phyloP scores from a whole-genome alignment of 2,888 invertebrate species.

The Euplexia lucipara region DNA sequence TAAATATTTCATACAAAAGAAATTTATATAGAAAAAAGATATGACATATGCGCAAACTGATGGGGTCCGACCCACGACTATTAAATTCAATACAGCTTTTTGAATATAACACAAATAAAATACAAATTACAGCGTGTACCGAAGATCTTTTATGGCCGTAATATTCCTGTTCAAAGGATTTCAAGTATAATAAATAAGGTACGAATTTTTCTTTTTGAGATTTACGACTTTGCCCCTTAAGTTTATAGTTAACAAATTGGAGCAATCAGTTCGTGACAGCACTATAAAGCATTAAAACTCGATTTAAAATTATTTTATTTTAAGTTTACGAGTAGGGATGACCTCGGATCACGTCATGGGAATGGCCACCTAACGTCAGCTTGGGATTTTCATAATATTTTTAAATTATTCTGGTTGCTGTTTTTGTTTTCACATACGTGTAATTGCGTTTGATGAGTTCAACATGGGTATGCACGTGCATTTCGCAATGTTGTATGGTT shows the following conservation, averaged over 20 bases:
- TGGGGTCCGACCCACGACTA: constrained; percentile 55
- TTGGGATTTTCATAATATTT: constrained; percentile 40
- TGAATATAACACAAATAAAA: constrained; percentile 71
- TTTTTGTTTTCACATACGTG: constrained; percentile 23
- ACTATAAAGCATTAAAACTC: constrained; percentile 78
- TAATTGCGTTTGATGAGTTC: constrained; percentile 36
- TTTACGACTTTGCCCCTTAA: constrained; percentile 75
- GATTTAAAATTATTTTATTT: constrained; percentile 69
- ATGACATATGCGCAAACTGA: constrained; percentile 45
- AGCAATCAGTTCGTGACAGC: constrained; percentile 79
- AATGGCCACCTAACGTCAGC: constrained; percentile 42
- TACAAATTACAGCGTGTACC: constrained; percentile 64
- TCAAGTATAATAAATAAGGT: constrained; percentile 71
- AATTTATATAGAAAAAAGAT: constrained; percentile 58
- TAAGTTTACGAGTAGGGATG: constrained; percentile 58
- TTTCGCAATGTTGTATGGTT: constrained; percentile 30
- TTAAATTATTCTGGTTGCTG: constrained; percentile 31
- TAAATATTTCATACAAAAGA: constrained; percentile 68
- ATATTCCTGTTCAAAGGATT: constrained; percentile 63
- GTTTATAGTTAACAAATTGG: constrained; percentile 86
- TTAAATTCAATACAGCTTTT: constrained; percentile 72
- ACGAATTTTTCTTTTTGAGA: constrained; percentile 70
- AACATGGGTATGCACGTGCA: constrained; percentile 7
- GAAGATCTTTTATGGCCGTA: constrained; percentile 74
- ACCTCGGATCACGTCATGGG: constrained; percentile 42